Evolutionary conservation across 1,140 invertebrate species (phyloP).

Genomic region (Aphaenogaster floridana): DNA sequence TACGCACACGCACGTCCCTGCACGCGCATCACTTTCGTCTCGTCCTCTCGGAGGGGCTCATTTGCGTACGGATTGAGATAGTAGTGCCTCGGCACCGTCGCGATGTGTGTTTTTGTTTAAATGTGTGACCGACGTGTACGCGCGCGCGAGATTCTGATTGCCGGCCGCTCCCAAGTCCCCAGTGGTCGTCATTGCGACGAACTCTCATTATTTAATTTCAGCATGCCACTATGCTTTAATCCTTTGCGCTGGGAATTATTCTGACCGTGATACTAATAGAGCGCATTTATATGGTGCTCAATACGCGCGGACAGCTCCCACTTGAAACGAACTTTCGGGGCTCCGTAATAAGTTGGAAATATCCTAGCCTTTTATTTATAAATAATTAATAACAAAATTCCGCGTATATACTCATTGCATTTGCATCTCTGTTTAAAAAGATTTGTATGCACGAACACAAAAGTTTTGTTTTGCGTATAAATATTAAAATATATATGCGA

Average conservation of each 20-base stretch:
- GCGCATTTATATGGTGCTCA: constrained; percentile 30
- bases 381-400: not conserved
- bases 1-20: constrained; percentile 40
- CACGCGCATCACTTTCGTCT: constrained; percentile 77
- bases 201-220: constrained; percentile 60
- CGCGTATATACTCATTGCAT: not conserved
- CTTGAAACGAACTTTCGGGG: not conserved
- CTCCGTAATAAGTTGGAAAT: not conserved
- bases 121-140: constrained; percentile 72
- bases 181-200: constrained; percentile 73
- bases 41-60: constrained; percentile 81
- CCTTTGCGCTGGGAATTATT: constrained; percentile 55
- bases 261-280: constrained; percentile 51
- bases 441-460: not conserved
- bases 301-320: constrained; percentile 12
- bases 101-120: constrained; percentile 82
- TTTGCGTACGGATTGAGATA: constrained; percentile 86
- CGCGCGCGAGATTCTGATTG: constrained; percentile 82
- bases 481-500: not conserved
- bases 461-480: not conserved
- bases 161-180: constrained; percentile 77
- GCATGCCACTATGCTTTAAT: constrained; percentile 49
- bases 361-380: not conserved
- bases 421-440: not conserved
- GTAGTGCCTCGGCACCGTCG: constrained; percentile 82